Percentiles rank a stretch among this genome's conserved stretches.
These are phyloP conservation scores for Idaea dimidiata DNA, from an alignment of 2,888 invertebrate genomes.

Conservation along the genomic window DNA sequence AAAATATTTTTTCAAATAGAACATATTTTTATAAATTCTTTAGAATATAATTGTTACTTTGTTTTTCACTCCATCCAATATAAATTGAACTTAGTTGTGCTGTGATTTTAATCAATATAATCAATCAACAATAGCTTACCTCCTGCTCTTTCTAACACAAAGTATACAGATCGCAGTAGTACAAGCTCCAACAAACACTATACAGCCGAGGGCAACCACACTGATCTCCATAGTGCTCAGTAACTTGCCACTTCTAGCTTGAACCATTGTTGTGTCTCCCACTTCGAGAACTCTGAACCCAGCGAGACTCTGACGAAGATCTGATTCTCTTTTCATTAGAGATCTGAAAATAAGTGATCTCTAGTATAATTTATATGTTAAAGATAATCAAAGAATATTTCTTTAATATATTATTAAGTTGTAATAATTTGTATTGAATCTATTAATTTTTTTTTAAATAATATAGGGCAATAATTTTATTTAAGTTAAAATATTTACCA, in stretches of 20 bases:
- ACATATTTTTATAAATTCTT: too few species aligned
- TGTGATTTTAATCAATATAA: not conserved
- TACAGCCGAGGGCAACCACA: constrained; percentile 88
- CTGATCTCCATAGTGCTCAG: constrained; percentile 89
- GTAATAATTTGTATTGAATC: not conserved
- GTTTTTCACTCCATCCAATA: not conserved
- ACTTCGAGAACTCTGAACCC: constrained; percentile 85
- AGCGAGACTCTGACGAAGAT: constrained; percentile 83
- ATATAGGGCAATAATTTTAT: not conserved
- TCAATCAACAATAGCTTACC: constrained; percentile 56
- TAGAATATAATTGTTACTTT: too few species aligned
- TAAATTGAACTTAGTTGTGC: not conserved
- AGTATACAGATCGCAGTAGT: constrained; percentile 89
- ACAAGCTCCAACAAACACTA: constrained; percentile 90
- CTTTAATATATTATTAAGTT: not conserved
- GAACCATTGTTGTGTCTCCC: constrained; percentile 66
- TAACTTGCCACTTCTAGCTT: constrained; percentile 56
- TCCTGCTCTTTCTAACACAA: constrained; percentile 83
- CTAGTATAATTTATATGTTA: too few species aligned
- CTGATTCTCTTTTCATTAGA: constrained; percentile 80
- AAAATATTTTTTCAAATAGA: too few species aligned
- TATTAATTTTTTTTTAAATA: not conserved
- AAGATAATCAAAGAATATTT: too few species aligned
- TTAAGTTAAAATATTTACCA: not conserved
- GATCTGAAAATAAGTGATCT: constrained; percentile 68